Base-by-base conservation (phyloP, 2,888 invertebrate species). In the Alloscopus bannaensis region DNA sequence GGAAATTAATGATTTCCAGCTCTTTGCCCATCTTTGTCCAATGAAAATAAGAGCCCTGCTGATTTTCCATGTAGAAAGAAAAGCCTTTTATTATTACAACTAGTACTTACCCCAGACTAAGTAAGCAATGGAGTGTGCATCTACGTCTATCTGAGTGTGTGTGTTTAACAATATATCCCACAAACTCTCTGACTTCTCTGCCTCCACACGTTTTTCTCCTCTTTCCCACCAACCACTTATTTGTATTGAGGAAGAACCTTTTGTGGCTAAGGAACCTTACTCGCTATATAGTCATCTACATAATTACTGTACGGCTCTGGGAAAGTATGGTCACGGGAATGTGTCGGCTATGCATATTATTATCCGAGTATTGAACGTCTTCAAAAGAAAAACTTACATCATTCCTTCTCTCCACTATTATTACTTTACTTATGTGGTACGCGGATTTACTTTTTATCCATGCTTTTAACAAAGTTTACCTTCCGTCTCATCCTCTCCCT, bases 1-100 rank as follows among this genome's bases (percentile, higher is more conserved):
- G 64, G 70, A 77, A 77, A 77, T 77, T 77, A 77, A 77, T 77
- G 77, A 77, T 77, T 77, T 70, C 70, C 77, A 77, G 76, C 68
- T 66, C 75, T 59, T 60, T 62, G 70, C 70, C 62, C 64, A 60
- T 69, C 68, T 70, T 64, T 68, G 62, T 69, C 75, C 66, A 66
- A 75, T 59, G 64, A 65, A 50, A 65, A 65, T 65, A 57, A 76
- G 77, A 70, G 70, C 45, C 77, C 77, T 70, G 77, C 77, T 77
- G 77, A 77, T 70, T 77, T 77, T 70, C 70, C 70, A 70, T 70
- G 77, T 70, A 62, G 70, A 77, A 77, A 77, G 77, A 77, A 76
- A 76, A 77, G 77, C 77, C 70, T 70, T 77, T 77, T 77, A 77
- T 77, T 77, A 77, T 77, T 77, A 77, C 77, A 68, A 69, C 69